Evolutionary conservation across 2,888 invertebrate genomes (phyloP), one percentile per base, ranked within the genome.

Genomic region (Nemurella pictetii): DNA sequence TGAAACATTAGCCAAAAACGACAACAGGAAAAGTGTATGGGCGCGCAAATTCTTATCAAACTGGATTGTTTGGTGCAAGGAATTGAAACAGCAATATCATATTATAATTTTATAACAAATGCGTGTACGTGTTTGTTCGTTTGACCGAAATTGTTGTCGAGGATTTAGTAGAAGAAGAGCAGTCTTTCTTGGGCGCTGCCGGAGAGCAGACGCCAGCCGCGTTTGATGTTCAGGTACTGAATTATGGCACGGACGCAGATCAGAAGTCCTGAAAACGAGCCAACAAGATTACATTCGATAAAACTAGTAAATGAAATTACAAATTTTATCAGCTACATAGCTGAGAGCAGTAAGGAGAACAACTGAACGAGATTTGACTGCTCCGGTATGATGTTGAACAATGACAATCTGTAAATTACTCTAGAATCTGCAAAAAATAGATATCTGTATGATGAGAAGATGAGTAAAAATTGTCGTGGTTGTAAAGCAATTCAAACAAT

Each of bases 141-240:
- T 12, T 55, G 55, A 55, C 55, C 55, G 20, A 55, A 30, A 27
- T 78, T 29, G 30, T 20, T 78, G 78, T 78, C 15, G 29, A 78
- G 78, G 29, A 29, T n/a, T 85, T 91, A 97, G 92, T 97, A 96
- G 91, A 97, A 96, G 93, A 97, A 96, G 88, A 97, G 92, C 88
- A 97, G 92, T 89, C 97, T 93, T 90, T 97, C 96, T 89, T 97
- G 96, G 86, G 96, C 96, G 86, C 95, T 96, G 86, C 96, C 95
- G 0, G 96, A 96, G 85, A 97, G 92, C 87, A 96, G 92, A 88
- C 96, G 94, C 97, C 97, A 97, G 86, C 96, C 96, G 85, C 96
- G 94, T 89, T 97, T 97, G 89, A 97, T 97, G 90, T 96, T 96
- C 90, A 96, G 92, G 91, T 97, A 97, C 90, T 97, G 97, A 87